These are phyloP conservation scores for Alviniconcha strummeri DNA, from an alignment of 2,888 invertebrate genomes.

Conservation along the genomic window DNA sequence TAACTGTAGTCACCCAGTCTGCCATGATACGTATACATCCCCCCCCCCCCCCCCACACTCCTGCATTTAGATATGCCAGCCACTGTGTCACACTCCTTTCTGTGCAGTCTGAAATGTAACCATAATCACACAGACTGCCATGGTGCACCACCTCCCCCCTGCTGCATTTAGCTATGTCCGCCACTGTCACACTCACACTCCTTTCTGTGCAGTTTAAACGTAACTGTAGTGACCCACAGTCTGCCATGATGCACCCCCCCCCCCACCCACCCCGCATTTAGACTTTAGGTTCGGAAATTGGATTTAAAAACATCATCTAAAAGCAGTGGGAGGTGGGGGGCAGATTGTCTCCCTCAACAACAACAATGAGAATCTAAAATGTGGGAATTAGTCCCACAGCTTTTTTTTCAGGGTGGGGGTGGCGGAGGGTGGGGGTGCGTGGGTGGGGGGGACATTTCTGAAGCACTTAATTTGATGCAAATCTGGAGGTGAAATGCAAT, in stretches of 20 bases:
- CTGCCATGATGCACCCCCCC: constrained; percentile 88
- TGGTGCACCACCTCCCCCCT: constrained; percentile 68
- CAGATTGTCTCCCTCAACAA: no score
- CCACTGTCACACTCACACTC: constrained; percentile 72
- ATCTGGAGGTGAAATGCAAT: no score
- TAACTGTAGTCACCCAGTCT: constrained; percentile 76
- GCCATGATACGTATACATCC: constrained; percentile 93
- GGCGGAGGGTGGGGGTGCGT: no score
- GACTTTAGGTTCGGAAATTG: no score
- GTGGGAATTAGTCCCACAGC: no score
- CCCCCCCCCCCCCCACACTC: constrained; percentile 65
- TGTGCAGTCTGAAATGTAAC: constrained; percentile 27
- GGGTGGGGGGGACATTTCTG: no score
- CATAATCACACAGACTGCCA: no score
- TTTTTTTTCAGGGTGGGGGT: no score
- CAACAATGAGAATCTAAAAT: no score
- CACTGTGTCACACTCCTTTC: constrained; percentile 72
- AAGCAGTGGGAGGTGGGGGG: no score
- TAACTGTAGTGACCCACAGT: constrained; percentile 73
- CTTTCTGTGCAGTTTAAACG: constrained; percentile 54
- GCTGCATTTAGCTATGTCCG: constrained; percentile 58
- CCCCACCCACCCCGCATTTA: constrained; percentile 54
- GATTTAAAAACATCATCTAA: no score
- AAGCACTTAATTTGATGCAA: no score
- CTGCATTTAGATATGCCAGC: constrained; percentile 57